Percentiles rank a stretch among this genome's conserved stretches.
Evolutionary conservation across 2,113 vertebrate species (phyloP).

Genomic region (Sterna hirundo): DNA sequence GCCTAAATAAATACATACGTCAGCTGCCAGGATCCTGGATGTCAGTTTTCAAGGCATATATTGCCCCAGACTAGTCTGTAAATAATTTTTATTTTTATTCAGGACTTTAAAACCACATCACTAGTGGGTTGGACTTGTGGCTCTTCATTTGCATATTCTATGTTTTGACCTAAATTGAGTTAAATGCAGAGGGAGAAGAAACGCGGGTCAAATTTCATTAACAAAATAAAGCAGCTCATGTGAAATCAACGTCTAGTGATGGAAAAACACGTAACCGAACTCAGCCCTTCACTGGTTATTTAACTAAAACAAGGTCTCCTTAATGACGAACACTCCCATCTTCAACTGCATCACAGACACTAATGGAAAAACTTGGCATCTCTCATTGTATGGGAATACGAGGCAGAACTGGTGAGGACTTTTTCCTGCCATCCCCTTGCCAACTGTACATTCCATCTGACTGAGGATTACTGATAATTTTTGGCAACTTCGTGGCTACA

Average conservation of each 20-base stretch:
- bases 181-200: slow-evolving; percentile 33
- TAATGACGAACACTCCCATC: slow-evolving; percentile 65
- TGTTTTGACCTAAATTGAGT: slow-evolving; percentile 45
- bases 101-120: slow-evolving; percentile 52
- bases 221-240: slow-evolving; percentile 53
- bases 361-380: slow-evolving; percentile 52
- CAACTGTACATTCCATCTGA: slow-evolving; percentile 73
- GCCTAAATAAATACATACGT: not conserved
- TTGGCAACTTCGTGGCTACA: slow-evolving; percentile 66
- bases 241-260: not conserved
- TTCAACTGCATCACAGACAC: slow-evolving; percentile 50
- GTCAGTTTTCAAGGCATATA: slow-evolving; percentile 31
- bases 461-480: slow-evolving; percentile 72
- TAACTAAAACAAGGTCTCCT: slow-evolving; percentile 58
- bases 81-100: slow-evolving; percentile 53
- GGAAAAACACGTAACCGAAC: slow-evolving; percentile 17
- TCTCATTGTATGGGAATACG: slow-evolving; percentile 52
- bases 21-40: slow-evolving; percentile 17
- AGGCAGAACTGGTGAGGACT: slow-evolving; percentile 53
- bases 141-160: slow-evolving; percentile 58
- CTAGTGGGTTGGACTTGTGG: slow-evolving; percentile 34
- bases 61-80: slow-evolving; percentile 40
- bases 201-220: slow-evolving; percentile 31
- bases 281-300: slow-evolving; percentile 36
- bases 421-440: slow-evolving; percentile 61